Evolutionary conservation across 1,140 invertebrate species (phyloP), one percentile per base, ranked within the genome.

Genomic region (Homarus americanus): DNA sequence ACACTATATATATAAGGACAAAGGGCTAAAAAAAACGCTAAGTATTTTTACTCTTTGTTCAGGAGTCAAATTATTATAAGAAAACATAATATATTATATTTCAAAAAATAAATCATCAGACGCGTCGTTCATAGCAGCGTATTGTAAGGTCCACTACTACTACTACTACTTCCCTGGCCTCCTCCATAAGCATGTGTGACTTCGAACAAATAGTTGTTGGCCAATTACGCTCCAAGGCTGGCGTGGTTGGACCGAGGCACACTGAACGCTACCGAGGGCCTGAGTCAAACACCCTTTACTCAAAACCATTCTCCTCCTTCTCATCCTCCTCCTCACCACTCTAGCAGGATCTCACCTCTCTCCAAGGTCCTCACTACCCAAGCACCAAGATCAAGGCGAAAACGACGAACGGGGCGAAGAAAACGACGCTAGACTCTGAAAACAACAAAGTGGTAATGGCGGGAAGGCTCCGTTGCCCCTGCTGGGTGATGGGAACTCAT

Each of bases 401-500:
- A 69, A 69, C 63, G 63, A 20, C 63, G 63, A 69, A 28, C n/a
- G 63, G n/a, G 1, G n/a, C 63, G 12, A 69, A 12, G 63, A 69
- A 32, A 69, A 28, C 63, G n/a, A 32, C 63, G 63, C n/a, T 28
- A 5, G 63, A 24, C 32, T 2, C 20, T 34, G 28, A 40, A 76
- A 20, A 76, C 17, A 0, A 40, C 0, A 12, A 36, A 7, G 36
- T 28, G 36, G 36, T 36, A 5, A 3, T 44, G 7, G n/a, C 69
- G 36, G 24, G 66, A 32, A 73, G 66, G 41, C 83, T 24, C 34
- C 83, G 38, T 34, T 36, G 24, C 69, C 17, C 83, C 83, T 69
- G 38, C 66, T 53, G 40, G 32, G 24, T 85, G 72, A 73, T 75
- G 72, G 66, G 66, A 72, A 66, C 66, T 69, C 83, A 38, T 36